phyloP scores from a whole-genome alignment of 2,888 invertebrate species.

The Drosophila cyrtoloma region DNA sequence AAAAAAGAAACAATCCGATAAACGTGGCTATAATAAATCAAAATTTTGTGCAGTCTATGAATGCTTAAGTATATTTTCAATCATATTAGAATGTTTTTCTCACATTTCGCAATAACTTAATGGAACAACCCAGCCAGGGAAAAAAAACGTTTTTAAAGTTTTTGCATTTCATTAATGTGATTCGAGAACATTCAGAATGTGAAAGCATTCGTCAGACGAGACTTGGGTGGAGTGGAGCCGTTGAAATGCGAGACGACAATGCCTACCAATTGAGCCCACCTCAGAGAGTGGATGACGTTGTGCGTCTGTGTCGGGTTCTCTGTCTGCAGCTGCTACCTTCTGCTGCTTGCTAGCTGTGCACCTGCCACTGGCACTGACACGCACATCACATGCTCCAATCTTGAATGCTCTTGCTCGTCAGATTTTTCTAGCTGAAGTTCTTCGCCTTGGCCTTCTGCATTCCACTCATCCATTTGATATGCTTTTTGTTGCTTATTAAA shows the following conservation, averaged over 20 bases:
- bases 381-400: slow-evolving; percentile 13
- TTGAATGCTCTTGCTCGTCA: background rate
- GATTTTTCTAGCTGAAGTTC: background rate
- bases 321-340: background rate
- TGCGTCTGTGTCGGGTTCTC: background rate
- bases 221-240: background rate
- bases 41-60: background rate
- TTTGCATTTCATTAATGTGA: slow-evolving; percentile 8
- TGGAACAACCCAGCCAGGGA: background rate
- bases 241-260: slow-evolving; percentile 36
- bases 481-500: slow-evolving; percentile 66
- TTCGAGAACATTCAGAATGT: slow-evolving; percentile 2
- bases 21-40: background rate
- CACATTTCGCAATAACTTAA: background rate
- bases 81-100: background rate
- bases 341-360: slow-evolving; percentile 20
- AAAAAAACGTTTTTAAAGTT: background rate
- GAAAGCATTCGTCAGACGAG: background rate
- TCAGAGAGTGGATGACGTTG: slow-evolving; percentile 15
- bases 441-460: slow-evolving; percentile 21
- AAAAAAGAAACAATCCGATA: background rate
- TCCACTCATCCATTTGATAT: slow-evolving; percentile 21
- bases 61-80: background rate
- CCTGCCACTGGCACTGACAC: slow-evolving; percentile 29
- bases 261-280: slow-evolving; percentile 46